Evolutionary conservation across 1,140 invertebrate genomes (phyloP), one percentile per base, ranked within the genome.

Genomic region (Kradibia gibbosae): DNA sequence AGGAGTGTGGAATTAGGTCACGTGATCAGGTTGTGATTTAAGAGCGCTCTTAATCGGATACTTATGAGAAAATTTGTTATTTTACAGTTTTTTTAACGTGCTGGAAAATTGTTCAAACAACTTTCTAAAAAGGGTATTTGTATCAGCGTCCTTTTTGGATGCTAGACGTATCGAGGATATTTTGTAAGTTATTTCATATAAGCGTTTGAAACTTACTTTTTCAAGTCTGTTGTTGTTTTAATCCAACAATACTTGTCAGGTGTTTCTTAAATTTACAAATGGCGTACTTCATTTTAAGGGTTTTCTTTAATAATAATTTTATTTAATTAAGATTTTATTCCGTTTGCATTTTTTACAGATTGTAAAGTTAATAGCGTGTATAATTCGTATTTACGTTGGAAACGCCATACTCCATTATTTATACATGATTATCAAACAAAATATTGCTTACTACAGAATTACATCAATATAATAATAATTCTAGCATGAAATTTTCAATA

Each of bases 1-100:
- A 39, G 57, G 42, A 62, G 39, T 76, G 25, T 42, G 57, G 74
- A 76, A 76, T 65, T 84, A 83, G 88, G 87, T 91, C 90, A 91
- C 90, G 90, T 91, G 90, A 91, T 88, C 85, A 83, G 85, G 85
- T 86, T 89, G 88, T 89, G 88, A 90, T 90, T 89, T 88, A 76
- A 76, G 89, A 90, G 89, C 89, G 88, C 88, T 88, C 86, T 89
- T 82, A 90, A 87, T 86, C 89, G 89, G 88, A 89, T 90, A 91
- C 86, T 86, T 60, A 62, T 28, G 39, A 65, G 85, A 82, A 62
- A 85, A 85, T 88, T 86, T 82, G 83, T 90, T 90, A 87, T 90
- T 90, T 90, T 90, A 89, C 87, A 87, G 84, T 84, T 88, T 86
- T 86, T 85, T 89, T 87, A 86, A 86, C 85, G 84, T 83, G 85